Evolutionary conservation across 2,113 vertebrate genomes (phyloP), one percentile per base, ranked within the genome.

Genomic region (Podarcis cretensis): DNA sequence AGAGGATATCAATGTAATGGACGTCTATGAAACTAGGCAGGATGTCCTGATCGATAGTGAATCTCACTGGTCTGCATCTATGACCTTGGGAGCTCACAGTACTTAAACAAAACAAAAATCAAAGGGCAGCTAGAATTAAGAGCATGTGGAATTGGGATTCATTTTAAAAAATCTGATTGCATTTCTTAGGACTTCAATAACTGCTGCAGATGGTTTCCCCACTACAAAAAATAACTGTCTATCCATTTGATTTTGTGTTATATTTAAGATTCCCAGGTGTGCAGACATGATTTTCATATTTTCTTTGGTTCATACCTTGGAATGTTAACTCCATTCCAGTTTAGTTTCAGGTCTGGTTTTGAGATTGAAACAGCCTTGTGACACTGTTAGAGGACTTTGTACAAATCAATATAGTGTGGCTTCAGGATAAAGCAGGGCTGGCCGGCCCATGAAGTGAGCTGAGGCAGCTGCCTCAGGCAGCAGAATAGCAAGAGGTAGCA

Each of bases 1-100:
- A 48, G 75, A 78, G 18, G 20, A 66, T 86, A 78, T 86, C 84
- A 86, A 86, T 86, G 74, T 9, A 12, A 40, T 57, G 69, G 68
- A 37, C 20, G 21, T 57, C 43, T 65, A 40, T 66, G 63, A n/a
- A 65, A 78, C 63, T 66, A n/a, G 74, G n/a, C 10, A 32, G 59
- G 78, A 78, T 68, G 85, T 32, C 59, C 75, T 20, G 3, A 78
- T 86, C 85, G 14, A 86, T 86, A 68, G 3, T 43, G 32, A 66
- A 78, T 66, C 85, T 86, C 75, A 40, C 59, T 65, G 9, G 27
- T 68, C 74, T 10, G 27, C 68, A 78, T 78, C 74, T n/a, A 57
- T 77, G 73, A 77, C 35, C 74, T 65, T 78, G 74, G 37, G 25
- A 66, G 35, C 57, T 66, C 74, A 86, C 48, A 25, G 21, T 23